Evolutionary conservation across 64 coral and sea anemone species (phyloP).

Genomic region (Actinia tenebrosa): DNA sequence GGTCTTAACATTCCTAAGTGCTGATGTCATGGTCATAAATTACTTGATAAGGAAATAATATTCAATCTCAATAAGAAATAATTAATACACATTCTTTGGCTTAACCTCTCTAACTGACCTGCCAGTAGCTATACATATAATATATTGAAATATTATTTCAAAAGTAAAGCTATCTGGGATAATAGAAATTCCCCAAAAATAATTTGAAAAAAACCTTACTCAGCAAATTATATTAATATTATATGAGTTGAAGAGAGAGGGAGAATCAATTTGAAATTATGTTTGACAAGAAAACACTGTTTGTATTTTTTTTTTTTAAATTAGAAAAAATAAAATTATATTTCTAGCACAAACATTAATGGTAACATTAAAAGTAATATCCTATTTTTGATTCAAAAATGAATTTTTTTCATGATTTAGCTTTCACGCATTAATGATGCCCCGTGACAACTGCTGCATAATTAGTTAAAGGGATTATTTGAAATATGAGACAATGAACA

Average conservation of each 20-base stretch:
- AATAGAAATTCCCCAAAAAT: not conserved
- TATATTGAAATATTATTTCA: not conserved
- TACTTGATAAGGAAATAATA: slow-evolving; percentile 7
- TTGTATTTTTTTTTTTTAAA: not conserved
- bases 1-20: not conserved
- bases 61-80: not conserved
- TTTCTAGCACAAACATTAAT: not conserved
- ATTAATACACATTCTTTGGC: not conserved
- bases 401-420: not conserved
- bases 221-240: not conserved
- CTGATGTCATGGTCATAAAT: not conserved
- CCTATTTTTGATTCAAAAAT: not conserved
- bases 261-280: not conserved
- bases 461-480: not conserved
- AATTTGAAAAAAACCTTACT: not conserved
- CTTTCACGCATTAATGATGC: not conserved
- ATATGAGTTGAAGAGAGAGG: not conserved
- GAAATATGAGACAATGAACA: not conserved
- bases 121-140: not conserved
- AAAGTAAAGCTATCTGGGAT: not conserved
- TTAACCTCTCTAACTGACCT: not conserved
- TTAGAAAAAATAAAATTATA: not conserved
- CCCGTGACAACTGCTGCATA: not conserved
- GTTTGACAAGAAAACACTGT: not conserved
- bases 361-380: not conserved